Evolutionary conservation across 2,888 invertebrate species (phyloP).

Genomic region (Lepetodrilus schrolli): DNA sequence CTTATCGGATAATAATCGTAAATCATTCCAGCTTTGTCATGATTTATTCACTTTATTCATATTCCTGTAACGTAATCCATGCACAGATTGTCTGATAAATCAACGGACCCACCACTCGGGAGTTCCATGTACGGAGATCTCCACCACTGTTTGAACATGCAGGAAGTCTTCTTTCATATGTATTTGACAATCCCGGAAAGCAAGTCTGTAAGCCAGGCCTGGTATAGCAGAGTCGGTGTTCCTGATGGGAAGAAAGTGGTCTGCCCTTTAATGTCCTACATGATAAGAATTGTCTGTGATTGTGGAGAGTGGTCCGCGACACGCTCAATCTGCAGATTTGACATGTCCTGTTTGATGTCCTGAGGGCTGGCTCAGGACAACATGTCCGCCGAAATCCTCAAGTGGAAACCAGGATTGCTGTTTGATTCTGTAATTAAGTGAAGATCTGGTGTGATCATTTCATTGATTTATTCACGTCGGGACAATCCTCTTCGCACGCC

Average conservation of each 20-base stretch:
- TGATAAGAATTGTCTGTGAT: constrained; percentile 21
- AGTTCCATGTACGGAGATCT: not conserved
- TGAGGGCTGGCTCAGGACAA: not conserved
- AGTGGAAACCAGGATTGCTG: not conserved
- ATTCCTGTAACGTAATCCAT: not conserved
- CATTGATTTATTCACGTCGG: constrained; percentile 31
- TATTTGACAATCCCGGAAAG: constrained; percentile 2
- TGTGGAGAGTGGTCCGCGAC: constrained; percentile 17
- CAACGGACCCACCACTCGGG: not conserved
- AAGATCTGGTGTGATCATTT: constrained; percentile 29
- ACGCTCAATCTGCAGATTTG: constrained; percentile 8
- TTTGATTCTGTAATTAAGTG: constrained; percentile 36
- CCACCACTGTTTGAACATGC: constrained; percentile 6
- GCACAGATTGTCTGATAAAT: constrained; percentile 12
- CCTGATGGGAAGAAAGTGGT: constrained; percentile 1
- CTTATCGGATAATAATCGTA: no score
- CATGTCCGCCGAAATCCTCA: not conserved
- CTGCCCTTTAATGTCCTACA: constrained; percentile 22
- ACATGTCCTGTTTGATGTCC: constrained; percentile 25
- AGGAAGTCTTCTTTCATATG: not conserved
- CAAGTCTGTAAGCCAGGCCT: not conserved
- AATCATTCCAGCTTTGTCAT: no score
- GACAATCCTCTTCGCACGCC: constrained; percentile 23
- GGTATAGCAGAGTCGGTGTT: not conserved
- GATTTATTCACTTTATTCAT: no score